Base-by-base conservation (phyloP, 2,113 vertebrate species). In the Perca fluviatilis region DNA sequence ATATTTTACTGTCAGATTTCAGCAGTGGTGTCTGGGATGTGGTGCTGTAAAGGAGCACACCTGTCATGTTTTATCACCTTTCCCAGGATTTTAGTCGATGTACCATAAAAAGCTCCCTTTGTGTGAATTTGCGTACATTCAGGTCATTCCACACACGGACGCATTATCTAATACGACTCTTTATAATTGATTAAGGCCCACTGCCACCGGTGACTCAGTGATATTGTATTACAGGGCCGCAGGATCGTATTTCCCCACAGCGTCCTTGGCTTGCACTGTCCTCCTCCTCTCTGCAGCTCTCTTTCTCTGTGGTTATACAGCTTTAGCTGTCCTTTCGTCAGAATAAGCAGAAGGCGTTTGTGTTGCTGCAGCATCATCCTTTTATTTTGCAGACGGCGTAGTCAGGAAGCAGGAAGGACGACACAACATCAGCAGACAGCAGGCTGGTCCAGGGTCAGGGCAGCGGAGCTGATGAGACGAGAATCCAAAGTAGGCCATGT, bases 121-220 rank as follows among this genome's bases (percentile, higher is more conserved):
- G 0, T 5, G 40, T 74, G 66, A 46, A 43, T 77, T 14, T 23
- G 27, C 4, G 1, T 40, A 60, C 27, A 12, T 47, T 84, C 50
- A 23, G 77, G 74, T 84, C 27, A 9, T 60, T 70, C 74, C 67
- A 51, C 70, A 54, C 25, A 21, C 14, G 13, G 62, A 77, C 40
- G 36, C 82, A 54, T 88, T 74, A 89, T 86, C 82, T 90, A 79
- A 89, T 90, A 85, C 63, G 75, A 87, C 80, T 75, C 49, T 72
- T 86, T 82, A 86, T 92, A 84, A 91, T 83, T 92, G 86, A 89
- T 93, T 83, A 82, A 88, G 54, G 63, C n/a, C 50, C 27, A 18
- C 63, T 18, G 81, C 76, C 47, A 11, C 71, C 1, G 30, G 84
- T 66, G 78, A 64, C 80, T 84, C 64, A 7, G 57, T 74, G 63